Evolutionary conservation across 2,797 vertebrate species (phyloP), one percentile per base, ranked within the genome.

Genomic region (Thamnophis elegans): DNA sequence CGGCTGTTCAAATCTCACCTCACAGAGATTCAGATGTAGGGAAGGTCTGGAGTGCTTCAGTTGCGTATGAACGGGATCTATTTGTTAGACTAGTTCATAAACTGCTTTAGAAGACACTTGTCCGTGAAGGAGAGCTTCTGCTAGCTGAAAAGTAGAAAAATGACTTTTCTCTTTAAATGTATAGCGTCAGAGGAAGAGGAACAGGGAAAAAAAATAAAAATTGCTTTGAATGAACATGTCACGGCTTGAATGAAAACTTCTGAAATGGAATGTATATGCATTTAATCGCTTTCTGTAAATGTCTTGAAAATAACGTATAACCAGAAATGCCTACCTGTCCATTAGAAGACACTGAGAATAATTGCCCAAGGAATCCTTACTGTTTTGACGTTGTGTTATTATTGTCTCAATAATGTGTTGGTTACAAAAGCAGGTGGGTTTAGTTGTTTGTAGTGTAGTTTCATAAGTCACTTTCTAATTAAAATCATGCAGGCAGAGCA

Each of bases 401-500:
- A 90, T 94, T 91, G 65, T 59, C 55, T 93, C 58, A 89, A 88
- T 93, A 5, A 54, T 86, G 11, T 65, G n/a, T 9, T 78, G 85
- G 20, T 93, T 95, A 82, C 78, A 94, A 89, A 89, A 68, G 13
- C 62, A 56, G 94, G 86, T 62, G 90, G 86, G 68, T 88, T 90
- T 93, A 82, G 85, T 93, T 95, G 22, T 94, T 94, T 94, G 14
- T 55, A 16, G 42, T 91, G 13, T 53, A 92, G 87, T 93, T 95
- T 94, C 95, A 93, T 96, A 96, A 95, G 91, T 95, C 93, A 96
- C 60, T 94, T 96, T 95, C 93, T 96, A 96, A 95, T 96, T 96
- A 95, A 73, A 94, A 94, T 32, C 78, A 85, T 93, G 92, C 28
- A 62, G 92, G 91, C 4, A 58, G 53, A 90, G 89, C 4, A 87